phyloP scores from a whole-genome alignment of 2,797 vertebrate species.

The Picus viridis region DNA sequence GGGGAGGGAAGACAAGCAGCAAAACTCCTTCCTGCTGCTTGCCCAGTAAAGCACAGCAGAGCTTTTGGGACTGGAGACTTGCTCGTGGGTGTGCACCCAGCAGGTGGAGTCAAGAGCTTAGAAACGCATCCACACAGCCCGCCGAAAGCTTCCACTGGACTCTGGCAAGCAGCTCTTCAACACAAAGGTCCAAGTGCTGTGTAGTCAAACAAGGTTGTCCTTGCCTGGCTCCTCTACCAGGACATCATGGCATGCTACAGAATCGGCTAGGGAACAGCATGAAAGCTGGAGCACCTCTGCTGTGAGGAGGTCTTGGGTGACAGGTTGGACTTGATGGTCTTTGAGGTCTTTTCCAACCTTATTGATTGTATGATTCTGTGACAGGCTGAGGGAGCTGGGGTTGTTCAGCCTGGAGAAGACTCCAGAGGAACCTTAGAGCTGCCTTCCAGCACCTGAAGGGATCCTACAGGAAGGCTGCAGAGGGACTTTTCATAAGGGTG shows the following conservation, averaged over 20 bases:
- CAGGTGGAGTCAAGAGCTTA: slow-evolving; percentile 68
- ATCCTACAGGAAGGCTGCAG: too few species aligned
- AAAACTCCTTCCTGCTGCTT: neutral
- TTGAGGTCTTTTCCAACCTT: too few species aligned
- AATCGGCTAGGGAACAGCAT: neutral
- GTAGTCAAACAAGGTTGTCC: neutral
- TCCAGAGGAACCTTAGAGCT: too few species aligned
- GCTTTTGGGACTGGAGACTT: neutral
- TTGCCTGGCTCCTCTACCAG: neutral
- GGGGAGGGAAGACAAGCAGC: neutral
- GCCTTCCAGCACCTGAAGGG: too few species aligned
- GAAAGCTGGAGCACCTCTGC: neutral
- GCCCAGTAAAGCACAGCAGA: neutral
- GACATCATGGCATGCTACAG: neutral
- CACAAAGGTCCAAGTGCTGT: neutral
- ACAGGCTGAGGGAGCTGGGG: too few species aligned
- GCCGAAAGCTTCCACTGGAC: neutral
- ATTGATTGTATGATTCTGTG: too few species aligned
- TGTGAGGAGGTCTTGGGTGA: too few species aligned
- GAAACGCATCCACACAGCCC: neutral
- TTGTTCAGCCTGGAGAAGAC: neutral
- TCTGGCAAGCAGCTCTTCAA: neutral
- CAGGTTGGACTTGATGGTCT: too few species aligned
- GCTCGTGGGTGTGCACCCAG: slow-evolving; percentile 46
- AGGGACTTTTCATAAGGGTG: too few species aligned